These are phyloP conservation scores for Tragelaphus eurycerus DNA, from an alignment of 2,797 vertebrate genomes.

Conservation along the genomic window DNA sequence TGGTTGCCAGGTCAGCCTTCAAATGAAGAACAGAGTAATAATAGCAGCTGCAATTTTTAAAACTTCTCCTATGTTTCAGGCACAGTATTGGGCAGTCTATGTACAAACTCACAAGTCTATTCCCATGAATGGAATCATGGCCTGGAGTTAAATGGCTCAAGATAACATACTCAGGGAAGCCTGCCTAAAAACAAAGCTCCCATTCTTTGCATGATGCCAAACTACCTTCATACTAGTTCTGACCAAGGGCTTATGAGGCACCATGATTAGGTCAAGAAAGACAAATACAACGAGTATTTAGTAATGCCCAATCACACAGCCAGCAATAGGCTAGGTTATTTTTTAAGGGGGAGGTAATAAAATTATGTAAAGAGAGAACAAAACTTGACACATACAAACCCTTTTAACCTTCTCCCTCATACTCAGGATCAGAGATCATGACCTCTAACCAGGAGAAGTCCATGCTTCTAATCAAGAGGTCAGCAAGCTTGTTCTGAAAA, in stretches of 20 bases:
- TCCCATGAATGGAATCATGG: background rate
- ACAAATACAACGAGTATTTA: slow-evolving; percentile 18
- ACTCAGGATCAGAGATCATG: background rate
- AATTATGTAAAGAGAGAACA: background rate
- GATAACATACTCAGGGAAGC: background rate
- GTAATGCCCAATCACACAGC: background rate
- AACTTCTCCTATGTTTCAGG: background rate
- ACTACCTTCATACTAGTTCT: background rate
- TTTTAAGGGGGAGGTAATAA: slow-evolving; percentile 31
- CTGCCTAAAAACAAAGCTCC: background rate
- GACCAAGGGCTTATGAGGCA: background rate
- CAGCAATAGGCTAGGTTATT: background rate
- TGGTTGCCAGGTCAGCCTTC: slow-evolving; percentile 91
- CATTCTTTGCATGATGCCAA: background rate
- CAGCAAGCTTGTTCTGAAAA: slow-evolving; percentile 19
- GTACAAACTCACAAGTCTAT: background rate
- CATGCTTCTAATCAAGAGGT: background rate
- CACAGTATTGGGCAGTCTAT: background rate
- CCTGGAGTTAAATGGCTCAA: background rate
- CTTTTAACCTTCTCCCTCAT: background rate
- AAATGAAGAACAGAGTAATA: slow-evolving; percentile 60
- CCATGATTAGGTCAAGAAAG: background rate
- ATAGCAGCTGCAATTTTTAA: background rate
- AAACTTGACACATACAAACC: background rate
- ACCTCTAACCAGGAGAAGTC: background rate